phyloP scores from a whole-genome alignment of 2,888 invertebrate genomes.

The Pyrgus malvae region DNA sequence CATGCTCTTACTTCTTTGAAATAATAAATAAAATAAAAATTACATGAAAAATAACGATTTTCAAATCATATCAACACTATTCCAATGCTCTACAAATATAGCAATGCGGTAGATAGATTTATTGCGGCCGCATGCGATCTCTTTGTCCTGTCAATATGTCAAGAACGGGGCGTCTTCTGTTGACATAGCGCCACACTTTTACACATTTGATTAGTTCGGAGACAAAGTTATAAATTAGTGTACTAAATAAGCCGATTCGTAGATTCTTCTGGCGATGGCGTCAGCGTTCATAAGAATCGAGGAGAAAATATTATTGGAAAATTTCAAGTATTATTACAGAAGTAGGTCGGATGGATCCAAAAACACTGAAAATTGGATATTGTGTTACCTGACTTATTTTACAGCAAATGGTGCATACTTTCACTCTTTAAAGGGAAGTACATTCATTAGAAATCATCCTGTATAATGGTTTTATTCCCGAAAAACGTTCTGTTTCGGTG shows the following conservation, averaged over 20 bases:
- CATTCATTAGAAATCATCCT: too few species aligned
- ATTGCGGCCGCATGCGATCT: slow-evolving; percentile 51
- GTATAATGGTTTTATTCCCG: too few species aligned
- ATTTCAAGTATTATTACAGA: too few species aligned
- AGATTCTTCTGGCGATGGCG: neutral
- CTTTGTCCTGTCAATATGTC: slow-evolving; percentile 80
- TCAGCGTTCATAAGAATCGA: slow-evolving; percentile 1
- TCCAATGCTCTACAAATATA: slow-evolving; percentile 42
- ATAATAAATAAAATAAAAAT: too few species aligned
- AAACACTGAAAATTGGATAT: too few species aligned
- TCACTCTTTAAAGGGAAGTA: too few species aligned
- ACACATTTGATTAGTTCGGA: slow-evolving; percentile 32
- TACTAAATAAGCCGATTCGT: neutral
- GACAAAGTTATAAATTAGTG: slow-evolving; percentile 26
- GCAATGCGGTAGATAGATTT: slow-evolving; percentile 65
- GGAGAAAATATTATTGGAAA: neutral
- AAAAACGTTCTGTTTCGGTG: too few species aligned
- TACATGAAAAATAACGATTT: neutral
- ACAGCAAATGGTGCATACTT: too few species aligned
- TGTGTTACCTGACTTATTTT: too few species aligned
- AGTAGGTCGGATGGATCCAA: too few species aligned
- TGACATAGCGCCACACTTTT: slow-evolving; percentile 60
- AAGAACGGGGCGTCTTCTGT: slow-evolving; percentile 54
- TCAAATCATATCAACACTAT: slow-evolving; percentile 48
- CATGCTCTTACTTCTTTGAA: too few species aligned